Evolutionary conservation across 2,113 vertebrate genomes (phyloP).

Genomic region (Prolemur simus): DNA sequence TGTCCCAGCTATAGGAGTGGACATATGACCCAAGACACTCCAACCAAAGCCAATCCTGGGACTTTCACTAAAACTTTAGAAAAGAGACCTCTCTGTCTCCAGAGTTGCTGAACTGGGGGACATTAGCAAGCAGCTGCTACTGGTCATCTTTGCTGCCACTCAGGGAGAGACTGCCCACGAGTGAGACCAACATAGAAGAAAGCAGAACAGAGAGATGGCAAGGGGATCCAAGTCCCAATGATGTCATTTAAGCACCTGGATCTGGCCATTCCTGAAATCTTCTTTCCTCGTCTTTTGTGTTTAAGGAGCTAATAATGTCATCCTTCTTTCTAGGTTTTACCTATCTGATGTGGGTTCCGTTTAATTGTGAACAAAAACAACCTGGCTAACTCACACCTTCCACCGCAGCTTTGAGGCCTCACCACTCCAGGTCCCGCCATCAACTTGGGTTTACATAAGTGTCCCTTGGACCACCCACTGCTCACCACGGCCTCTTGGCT

Average conservation of each 20-base stretch:
- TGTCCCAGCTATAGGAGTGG: not conserved
- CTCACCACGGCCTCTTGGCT: not conserved
- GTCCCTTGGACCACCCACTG: not conserved
- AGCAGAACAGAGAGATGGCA: not conserved
- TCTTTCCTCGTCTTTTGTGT: not conserved
- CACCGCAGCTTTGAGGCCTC: not conserved
- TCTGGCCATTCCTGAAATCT: not conserved
- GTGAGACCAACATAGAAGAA: not conserved
- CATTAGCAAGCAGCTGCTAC: not conserved
- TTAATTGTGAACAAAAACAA: not conserved
- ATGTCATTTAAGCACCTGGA: not conserved
- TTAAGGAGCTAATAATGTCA: not conserved
- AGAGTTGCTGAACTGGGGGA: not conserved
- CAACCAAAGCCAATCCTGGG: not conserved
- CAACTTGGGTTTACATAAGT: not conserved
- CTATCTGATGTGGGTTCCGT: not conserved
- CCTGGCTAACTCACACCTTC: not conserved
- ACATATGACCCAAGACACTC: not conserved
- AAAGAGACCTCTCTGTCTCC: not conserved
- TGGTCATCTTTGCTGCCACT: not conserved
- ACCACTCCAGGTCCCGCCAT: not conserved
- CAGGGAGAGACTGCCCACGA: not conserved
- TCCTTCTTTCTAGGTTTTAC: not conserved
- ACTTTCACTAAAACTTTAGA: not conserved
- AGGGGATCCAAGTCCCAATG: not conserved